These are phyloP conservation scores for Callosobruchus maculatus DNA, from an alignment of 2,888 invertebrate genomes.

Conservation along the genomic window DNA sequence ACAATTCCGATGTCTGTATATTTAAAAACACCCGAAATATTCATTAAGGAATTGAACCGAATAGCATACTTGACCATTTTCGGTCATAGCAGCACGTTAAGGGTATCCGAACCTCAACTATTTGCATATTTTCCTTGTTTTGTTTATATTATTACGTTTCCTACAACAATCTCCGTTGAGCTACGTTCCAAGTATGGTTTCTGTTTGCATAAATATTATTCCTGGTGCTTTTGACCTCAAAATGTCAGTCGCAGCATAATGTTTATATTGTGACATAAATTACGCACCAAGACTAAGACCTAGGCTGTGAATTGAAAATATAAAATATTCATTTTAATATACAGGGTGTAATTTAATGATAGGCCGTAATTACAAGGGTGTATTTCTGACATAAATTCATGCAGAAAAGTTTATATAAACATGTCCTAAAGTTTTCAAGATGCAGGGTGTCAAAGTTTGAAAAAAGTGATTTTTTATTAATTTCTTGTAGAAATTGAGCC, in stretches of 20 bases:
- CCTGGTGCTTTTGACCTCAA: not conserved
- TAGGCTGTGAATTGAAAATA: not conserved
- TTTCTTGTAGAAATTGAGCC: no score
- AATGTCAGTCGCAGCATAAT: not conserved
- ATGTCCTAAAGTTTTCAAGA: no score
- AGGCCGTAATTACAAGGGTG: no score
- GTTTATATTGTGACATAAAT: not conserved
- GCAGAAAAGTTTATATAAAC: no score
- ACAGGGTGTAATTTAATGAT: no score
- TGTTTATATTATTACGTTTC: not conserved
- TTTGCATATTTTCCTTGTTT: not conserved
- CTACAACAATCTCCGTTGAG: not conserved
- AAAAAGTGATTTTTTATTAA: no score
- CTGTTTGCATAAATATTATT: not conserved
- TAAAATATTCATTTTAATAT: no score
- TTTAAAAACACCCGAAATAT: not conserved
- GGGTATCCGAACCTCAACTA: not conserved
- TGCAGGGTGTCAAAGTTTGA: no score
- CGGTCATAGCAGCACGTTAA: not conserved
- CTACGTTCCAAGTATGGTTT: not conserved
- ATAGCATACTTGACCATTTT: not conserved
- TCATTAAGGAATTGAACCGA: not conserved
- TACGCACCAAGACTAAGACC: not conserved
- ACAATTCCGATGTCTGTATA: not conserved
- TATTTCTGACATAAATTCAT: no score